phyloP scores from a whole-genome alignment of 2,797 vertebrate genomes.

The Buceros bicornis region DNA sequence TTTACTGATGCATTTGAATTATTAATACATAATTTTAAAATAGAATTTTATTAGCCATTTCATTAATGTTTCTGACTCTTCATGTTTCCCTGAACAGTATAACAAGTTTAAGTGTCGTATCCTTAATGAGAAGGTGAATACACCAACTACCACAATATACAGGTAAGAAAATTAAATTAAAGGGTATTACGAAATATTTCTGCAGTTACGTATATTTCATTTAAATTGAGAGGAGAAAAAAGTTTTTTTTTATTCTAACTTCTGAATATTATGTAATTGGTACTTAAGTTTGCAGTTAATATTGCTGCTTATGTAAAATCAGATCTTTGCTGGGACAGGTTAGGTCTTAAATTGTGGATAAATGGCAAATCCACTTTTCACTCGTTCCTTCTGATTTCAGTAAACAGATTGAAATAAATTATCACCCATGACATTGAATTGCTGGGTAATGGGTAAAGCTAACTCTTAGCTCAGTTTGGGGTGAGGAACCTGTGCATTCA shows the following conservation, averaged over 20 bases:
- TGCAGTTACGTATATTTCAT: not conserved
- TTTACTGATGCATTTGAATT: not conserved
- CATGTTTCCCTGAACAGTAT: conserved; percentile 80
- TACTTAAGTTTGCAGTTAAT: not conserved
- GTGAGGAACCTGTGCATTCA: not conserved
- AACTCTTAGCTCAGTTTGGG: not conserved
- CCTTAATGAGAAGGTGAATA: conserved; percentile 92
- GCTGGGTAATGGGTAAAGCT: not conserved
- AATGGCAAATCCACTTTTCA: not conserved
- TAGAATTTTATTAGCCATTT: not conserved
- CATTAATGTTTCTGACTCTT: not conserved
- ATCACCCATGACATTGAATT: not conserved
- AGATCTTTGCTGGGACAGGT: not conserved
- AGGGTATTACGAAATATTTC: not conserved
- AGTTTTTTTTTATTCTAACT: not conserved
- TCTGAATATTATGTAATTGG: not conserved
- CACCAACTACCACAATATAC: conserved; percentile 93
- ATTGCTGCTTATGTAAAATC: not conserved
- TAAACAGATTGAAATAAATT: not conserved
- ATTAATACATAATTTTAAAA: not conserved
- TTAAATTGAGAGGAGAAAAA: not conserved
- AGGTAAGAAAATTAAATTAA: conserved; percentile 79
- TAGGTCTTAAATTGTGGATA: not conserved
- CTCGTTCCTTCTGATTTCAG: not conserved
- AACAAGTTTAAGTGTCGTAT: conserved; percentile 97